Evolutionary conservation across 2,888 invertebrate species (phyloP).

Genomic region (Diachrysia chrysitis): DNA sequence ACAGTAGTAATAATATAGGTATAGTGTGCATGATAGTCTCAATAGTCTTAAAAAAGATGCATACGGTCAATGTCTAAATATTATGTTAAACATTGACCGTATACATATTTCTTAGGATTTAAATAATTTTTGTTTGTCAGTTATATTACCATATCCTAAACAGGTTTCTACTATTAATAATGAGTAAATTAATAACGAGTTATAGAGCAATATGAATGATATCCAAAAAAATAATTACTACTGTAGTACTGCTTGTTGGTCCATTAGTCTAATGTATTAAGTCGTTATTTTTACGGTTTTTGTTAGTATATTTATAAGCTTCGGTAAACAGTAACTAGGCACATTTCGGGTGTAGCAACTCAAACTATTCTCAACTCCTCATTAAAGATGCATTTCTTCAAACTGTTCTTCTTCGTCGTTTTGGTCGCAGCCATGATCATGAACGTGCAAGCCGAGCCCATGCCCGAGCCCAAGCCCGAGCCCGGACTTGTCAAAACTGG

Average conservation of each 20-base stretch:
- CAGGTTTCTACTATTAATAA: too few species aligned
- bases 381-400: conserved; percentile 20
- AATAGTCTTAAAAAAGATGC: too few species aligned
- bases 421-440: neutral
- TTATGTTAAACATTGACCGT: too few species aligned
- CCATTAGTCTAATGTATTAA: conserved; percentile 1
- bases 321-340: neutral
- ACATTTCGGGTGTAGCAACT: neutral
- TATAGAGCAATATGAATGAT: too few species aligned
- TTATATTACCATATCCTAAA: too few species aligned
- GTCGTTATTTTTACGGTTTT: conserved; percentile 9
- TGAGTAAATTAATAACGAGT: too few species aligned
- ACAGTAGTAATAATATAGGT: too few species aligned
- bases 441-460: neutral
- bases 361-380: neutral
- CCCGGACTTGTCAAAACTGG: conserved; percentile 1
- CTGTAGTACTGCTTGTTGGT: neutral
- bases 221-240: too few species aligned
- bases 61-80: too few species aligned
- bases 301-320: conserved; percentile 10
- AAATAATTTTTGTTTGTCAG: too few species aligned
- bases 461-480: neutral
- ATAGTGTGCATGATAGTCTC: too few species aligned
- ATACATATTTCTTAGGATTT: too few species aligned
- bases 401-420: neutral